Evolutionary conservation across 2,797 vertebrate genomes (phyloP).

Genomic region (Pangasius macronema): DNA sequence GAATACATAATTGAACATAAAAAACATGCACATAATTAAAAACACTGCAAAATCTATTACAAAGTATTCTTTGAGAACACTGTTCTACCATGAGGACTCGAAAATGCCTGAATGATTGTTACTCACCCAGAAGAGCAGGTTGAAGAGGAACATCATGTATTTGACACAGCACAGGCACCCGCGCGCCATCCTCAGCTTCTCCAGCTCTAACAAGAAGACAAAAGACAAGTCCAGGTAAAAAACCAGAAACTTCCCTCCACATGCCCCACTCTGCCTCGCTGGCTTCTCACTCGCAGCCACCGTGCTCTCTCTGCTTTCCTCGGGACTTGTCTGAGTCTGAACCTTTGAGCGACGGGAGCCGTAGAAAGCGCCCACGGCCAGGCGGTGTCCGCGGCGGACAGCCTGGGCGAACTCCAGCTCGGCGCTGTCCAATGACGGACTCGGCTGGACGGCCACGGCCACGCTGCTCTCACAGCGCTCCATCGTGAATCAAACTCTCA

Average conservation of each 20-base stretch:
- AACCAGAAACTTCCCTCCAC: slow-evolving; percentile 84
- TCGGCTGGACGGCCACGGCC: slow-evolving; percentile 83
- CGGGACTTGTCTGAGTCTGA: slow-evolving; percentile 36
- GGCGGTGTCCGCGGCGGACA: slow-evolving; percentile 79
- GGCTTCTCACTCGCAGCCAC: slow-evolving; percentile 65
- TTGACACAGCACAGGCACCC: slow-evolving; percentile 98
- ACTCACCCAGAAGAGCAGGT: slow-evolving; percentile 98
- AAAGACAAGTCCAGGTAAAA: slow-evolving; percentile 89
- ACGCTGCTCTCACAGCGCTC: slow-evolving; percentile 86
- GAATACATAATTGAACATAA: background rate
- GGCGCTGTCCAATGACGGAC: slow-evolving; percentile 85
- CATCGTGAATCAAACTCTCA: slow-evolving; percentile 75
- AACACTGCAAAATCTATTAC: background rate
- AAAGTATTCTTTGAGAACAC: too few species aligned
- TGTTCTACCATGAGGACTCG: background rate
- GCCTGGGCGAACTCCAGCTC: slow-evolving; percentile 81
- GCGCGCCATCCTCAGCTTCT: slow-evolving; percentile 94
- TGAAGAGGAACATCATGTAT: slow-evolving; percentile 99
- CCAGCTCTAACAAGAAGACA: slow-evolving; percentile 83
- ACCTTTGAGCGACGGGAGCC: slow-evolving; percentile 74
- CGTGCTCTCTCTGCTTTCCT: slow-evolving; percentile 53
- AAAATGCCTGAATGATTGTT: background rate
- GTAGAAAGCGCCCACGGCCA: slow-evolving; percentile 85
- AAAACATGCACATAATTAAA: too few species aligned
- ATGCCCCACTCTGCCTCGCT: slow-evolving; percentile 71